phyloP scores from a whole-genome alignment of 2,113 vertebrate genomes.

The Engraulis encrasicolus region DNA sequence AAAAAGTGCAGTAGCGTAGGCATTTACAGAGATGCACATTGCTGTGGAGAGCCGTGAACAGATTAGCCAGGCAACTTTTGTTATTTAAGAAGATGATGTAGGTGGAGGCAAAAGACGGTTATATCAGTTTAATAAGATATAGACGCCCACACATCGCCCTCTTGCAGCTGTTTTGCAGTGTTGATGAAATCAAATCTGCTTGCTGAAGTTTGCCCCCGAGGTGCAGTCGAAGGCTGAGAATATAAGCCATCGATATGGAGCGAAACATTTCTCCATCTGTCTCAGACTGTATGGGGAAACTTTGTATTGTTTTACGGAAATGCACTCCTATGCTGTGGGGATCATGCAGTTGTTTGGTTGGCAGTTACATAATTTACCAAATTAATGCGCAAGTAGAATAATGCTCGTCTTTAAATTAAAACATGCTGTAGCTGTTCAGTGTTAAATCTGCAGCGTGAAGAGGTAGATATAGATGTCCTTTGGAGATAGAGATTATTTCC shows the following conservation, averaged over 20 bases:
- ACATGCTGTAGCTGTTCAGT: background rate
- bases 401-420: background rate
- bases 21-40: too few relatives aligned
- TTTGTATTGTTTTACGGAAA: background rate
- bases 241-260: background rate
- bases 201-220: background rate
- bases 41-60: background rate
- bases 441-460: background rate
- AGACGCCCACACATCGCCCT: background rate
- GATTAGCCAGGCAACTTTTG: background rate
- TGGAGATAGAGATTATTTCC: background rate
- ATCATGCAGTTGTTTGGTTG: too few relatives aligned
- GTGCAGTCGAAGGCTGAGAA: background rate
- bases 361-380: background rate
- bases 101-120: background rate
- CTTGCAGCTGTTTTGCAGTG: too few relatives aligned
- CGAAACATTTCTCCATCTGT: background rate
- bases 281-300: background rate
- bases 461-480: background rate
- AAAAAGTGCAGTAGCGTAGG: too few relatives aligned
- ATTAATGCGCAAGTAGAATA: background rate
- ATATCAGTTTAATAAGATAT: background rate
- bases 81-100: background rate
- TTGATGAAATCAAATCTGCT: background rate
- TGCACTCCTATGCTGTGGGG: background rate